Percentiles rank a stretch among this genome's conserved stretches.
phyloP scores from a whole-genome alignment of 2,113 vertebrate species.

The Hypocryptadius cinnamomeus region DNA sequence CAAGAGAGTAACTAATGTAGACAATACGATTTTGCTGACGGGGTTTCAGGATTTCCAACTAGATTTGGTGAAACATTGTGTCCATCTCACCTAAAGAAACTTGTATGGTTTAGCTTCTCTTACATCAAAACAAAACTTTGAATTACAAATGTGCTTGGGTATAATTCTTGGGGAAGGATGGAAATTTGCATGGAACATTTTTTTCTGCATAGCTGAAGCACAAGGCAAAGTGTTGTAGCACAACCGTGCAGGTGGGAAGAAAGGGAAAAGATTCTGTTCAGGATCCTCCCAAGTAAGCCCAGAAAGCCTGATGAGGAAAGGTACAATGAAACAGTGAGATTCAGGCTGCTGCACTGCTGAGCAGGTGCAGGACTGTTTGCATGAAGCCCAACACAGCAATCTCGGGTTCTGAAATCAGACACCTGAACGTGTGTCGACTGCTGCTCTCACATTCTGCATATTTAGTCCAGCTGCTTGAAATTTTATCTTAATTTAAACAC shows the following conservation, averaged over 20 bases:
- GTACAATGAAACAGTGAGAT: not conserved
- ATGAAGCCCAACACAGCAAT: rapidly evolving
- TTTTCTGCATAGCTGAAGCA: not conserved
- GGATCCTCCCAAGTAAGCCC: not conserved
- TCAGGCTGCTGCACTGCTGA: not conserved
- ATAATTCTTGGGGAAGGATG: not conserved
- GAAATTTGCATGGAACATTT: not conserved
- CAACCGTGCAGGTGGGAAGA: not conserved
- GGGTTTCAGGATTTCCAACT: not conserved
- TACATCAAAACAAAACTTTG: not conserved
- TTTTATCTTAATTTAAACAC: not conserved
- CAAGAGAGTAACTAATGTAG: not conserved
- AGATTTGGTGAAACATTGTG: not conserved
- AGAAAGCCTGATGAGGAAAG: not conserved
- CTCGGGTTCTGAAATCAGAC: not conserved
- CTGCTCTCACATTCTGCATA: not conserved
- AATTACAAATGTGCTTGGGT: not conserved
- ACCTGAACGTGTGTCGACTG: no score
- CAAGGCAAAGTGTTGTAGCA: not conserved
- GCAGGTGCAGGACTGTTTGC: not conserved
- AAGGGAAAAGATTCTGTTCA: not conserved
- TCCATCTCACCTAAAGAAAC: not conserved
- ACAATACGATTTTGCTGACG: not conserved
- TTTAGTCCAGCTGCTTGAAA: not conserved
- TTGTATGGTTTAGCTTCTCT: not conserved